These are phyloP conservation scores for Drosophila quadrilineata DNA, from an alignment of 1,140 invertebrate genomes.

Conservation along the genomic window DNA sequence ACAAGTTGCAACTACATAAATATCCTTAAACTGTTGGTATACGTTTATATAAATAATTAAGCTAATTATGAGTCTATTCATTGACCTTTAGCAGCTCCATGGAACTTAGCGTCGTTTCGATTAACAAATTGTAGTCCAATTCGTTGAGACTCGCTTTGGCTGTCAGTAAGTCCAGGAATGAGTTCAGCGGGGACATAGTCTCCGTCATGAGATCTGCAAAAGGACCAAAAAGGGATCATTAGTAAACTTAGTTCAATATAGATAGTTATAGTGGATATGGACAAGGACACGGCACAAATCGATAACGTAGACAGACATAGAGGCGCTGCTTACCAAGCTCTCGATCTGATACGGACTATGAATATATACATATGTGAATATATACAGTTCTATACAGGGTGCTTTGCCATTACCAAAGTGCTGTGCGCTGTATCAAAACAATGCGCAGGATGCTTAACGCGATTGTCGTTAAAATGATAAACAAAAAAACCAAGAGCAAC, in stretches of 20 bases:
- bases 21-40: neutral
- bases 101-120: constrained; percentile 87
- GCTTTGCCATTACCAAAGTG: constrained; percentile 32
- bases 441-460: constrained; percentile 50
- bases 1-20: constrained; percentile 26
- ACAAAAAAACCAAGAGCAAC: constrained; percentile 62
- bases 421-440: constrained; percentile 29
- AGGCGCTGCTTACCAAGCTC: constrained; percentile 50
- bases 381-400: too few species aligned
- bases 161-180: constrained; percentile 91
- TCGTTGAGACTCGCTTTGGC: constrained; percentile 92
- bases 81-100: constrained; percentile 64
- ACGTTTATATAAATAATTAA: neutral
- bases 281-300: neutral
- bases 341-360: neutral
- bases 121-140: constrained; percentile 90
- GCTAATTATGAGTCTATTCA: constrained; percentile 16
- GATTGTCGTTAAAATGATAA: constrained; percentile 58
- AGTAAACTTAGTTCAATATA: neutral
- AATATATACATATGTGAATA: too few species aligned
- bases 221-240: neutral
- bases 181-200: constrained; percentile 89
- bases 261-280: neutral
- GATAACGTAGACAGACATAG: constrained; percentile 24
- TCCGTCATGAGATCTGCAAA: constrained; percentile 87